Conservation (phyloP, 2,888 invertebrate species). For the Stenoptilia bipunctidactyla region DNA sequence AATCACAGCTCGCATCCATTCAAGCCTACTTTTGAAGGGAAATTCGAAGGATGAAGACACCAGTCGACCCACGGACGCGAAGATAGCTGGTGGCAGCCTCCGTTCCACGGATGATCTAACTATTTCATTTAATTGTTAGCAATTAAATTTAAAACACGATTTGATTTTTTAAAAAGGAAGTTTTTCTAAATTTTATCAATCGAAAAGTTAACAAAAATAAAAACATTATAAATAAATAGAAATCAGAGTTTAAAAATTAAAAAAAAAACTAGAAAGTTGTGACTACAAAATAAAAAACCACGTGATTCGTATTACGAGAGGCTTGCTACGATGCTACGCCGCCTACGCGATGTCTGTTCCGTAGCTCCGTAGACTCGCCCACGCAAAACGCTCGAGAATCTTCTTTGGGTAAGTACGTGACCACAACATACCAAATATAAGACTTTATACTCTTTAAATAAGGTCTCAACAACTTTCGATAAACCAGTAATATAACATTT, state of each 20-base stretch:
- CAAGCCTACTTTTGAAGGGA: slow-evolving; percentile 73
- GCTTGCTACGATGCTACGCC: slow-evolving; percentile 43
- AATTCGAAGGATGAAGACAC: slow-evolving; percentile 60
- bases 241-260: not conserved
- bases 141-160: not conserved
- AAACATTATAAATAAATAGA: not conserved
- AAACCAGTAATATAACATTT: too few species aligned
- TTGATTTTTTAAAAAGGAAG: not conserved
- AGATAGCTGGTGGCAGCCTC: slow-evolving; percentile 21
- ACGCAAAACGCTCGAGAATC: slow-evolving; percentile 28
- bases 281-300: slow-evolving; percentile 19
- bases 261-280: not conserved
- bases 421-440: not conserved
- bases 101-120: not conserved
- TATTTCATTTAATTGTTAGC: not conserved
- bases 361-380: slow-evolving; percentile 63
- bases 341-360: slow-evolving; percentile 58
- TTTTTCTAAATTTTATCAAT: not conserved
- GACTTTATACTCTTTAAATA: too few species aligned
- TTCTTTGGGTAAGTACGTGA: not conserved
- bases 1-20: slow-evolving; percentile 77
- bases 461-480: too few species aligned
- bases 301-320: slow-evolving; percentile 37
- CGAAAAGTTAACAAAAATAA: not conserved
- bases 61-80: slow-evolving; percentile 55